phyloP scores from a whole-genome alignment of 1,140 invertebrate species.

The Vanessa atalanta region DNA sequence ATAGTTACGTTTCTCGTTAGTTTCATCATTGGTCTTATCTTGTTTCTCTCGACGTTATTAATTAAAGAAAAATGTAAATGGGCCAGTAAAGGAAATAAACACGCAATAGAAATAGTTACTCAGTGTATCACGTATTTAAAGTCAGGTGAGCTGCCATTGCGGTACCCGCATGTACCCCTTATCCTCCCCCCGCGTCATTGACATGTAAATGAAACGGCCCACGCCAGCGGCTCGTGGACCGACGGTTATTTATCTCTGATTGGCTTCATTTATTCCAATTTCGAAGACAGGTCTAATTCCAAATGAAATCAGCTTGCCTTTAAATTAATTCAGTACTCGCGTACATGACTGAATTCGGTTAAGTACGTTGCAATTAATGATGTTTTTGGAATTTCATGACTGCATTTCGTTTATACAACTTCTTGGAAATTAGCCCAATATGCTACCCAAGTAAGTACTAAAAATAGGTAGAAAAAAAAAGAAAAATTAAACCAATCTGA shows the following conservation, averaged over 20 bases:
- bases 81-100: conserved; percentile 8
- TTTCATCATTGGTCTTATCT: neutral
- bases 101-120: conserved; percentile 23
- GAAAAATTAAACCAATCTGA: no score
- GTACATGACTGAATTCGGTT: neutral
- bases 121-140: conserved; percentile 26
- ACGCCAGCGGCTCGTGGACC: conserved; percentile 55
- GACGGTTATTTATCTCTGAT: conserved; percentile 77
- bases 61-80: neutral
- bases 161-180: conserved; percentile 38
- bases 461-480: no score
- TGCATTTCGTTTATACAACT: no score
- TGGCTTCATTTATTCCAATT: conserved; percentile 73
- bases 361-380: neutral
- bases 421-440: no score
- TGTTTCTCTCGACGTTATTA: neutral
- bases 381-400: no score
- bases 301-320: conserved; percentile 55
- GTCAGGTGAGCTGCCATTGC: conserved; percentile 62
- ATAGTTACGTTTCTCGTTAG: neutral
- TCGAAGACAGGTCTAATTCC: conserved; percentile 71
- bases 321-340: conserved; percentile 53
- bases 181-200: conserved; percentile 51
- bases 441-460: no score
- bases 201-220: conserved; percentile 73